phyloP scores from a whole-genome alignment of 2,888 invertebrate species.

The Cheilosia soror region DNA sequence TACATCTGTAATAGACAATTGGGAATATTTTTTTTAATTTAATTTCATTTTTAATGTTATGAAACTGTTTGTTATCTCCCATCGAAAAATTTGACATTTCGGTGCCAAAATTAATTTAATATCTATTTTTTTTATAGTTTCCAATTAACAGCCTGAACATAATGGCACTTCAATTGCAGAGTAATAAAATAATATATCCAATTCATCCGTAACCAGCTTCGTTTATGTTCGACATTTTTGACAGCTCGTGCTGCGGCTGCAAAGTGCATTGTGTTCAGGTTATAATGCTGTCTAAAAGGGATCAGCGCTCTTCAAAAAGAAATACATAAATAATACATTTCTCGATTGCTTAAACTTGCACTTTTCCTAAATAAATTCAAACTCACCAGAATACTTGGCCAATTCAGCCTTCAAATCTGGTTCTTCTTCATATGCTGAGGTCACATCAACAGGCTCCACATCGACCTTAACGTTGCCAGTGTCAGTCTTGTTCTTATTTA shows the following conservation, averaged over 20 bases:
- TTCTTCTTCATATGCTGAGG: constrained; percentile 89
- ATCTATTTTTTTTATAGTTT: too few species aligned
- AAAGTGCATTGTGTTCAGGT: too few species aligned
- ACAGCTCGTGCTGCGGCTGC: not conserved
- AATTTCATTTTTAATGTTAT: too few species aligned
- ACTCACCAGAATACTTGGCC: constrained; percentile 86
- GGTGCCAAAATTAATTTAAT: not conserved
- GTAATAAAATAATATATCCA: too few species aligned
- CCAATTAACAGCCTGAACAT: too few species aligned
- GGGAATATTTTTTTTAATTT: not conserved
- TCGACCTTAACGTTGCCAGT: constrained; percentile 85
- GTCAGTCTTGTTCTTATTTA: constrained; percentile 86
- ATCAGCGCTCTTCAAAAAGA: not conserved
- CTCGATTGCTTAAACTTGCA: not conserved
- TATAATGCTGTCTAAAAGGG: too few species aligned
- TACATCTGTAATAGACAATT: constrained; percentile 85
- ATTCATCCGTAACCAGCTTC: too few species aligned
- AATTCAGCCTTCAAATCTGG: constrained; percentile 88
- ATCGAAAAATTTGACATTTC: too few species aligned
- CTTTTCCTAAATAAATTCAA: not conserved
- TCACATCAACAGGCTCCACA: constrained; percentile 89
- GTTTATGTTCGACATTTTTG: not conserved
- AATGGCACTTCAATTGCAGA: not conserved
- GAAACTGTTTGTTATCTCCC: too few species aligned
- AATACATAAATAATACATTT: not conserved